A percentile compares a stretch with the other conserved stretches of the same genome.
Evolutionary conservation across 2,888 invertebrate species (phyloP).

Genomic region (Poecilobothrus nobilitatus): DNA sequence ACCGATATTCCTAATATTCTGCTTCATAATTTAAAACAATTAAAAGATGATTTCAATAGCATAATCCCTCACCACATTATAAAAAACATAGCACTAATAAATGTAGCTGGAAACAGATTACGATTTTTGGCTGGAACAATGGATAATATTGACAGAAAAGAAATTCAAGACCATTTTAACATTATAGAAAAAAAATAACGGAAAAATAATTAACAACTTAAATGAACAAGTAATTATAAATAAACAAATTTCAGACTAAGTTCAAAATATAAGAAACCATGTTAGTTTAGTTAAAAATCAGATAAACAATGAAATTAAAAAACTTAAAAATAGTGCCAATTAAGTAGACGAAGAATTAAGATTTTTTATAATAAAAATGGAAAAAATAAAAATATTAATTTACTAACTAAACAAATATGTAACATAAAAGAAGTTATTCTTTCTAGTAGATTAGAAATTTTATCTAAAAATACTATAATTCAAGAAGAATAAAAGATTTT

Average conservation of each 20-base stretch:
- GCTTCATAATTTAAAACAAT: slow-evolving; percentile 4
- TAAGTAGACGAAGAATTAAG: slow-evolving; percentile 8
- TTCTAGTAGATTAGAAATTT: slow-evolving; percentile 15
- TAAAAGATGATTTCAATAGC: slow-evolving; percentile 13
- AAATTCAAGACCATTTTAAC: slow-evolving; percentile 12
- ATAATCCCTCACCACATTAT: slow-evolving; percentile 13
- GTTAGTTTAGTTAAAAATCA: slow-evolving; percentile 10
- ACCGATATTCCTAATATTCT: background rate
- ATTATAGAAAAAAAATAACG: slow-evolving; percentile 12
- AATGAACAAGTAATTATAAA: slow-evolving; percentile 11
- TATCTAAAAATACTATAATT: slow-evolving; percentile 11
- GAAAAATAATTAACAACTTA: slow-evolving; percentile 8
- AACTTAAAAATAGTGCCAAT: slow-evolving; percentile 10
- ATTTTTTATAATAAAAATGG: slow-evolving; percentile 9
- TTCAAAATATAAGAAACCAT: slow-evolving; percentile 15
- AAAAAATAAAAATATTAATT: slow-evolving; percentile 15
- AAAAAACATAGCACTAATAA: slow-evolving; percentile 10
- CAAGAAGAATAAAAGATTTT: slow-evolving; percentile 14
- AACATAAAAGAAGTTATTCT: slow-evolving; percentile 15
- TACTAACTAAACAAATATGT: slow-evolving; percentile 12
- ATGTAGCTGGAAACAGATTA: slow-evolving; percentile 11
- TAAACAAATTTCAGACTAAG: slow-evolving; percentile 13
- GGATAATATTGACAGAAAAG: slow-evolving; percentile 11
- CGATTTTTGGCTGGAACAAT: slow-evolving; percentile 11
- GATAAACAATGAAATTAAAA: slow-evolving; percentile 12